Conservation (phyloP, 1,140 invertebrate species). For the Telenomus remus region DNA sequence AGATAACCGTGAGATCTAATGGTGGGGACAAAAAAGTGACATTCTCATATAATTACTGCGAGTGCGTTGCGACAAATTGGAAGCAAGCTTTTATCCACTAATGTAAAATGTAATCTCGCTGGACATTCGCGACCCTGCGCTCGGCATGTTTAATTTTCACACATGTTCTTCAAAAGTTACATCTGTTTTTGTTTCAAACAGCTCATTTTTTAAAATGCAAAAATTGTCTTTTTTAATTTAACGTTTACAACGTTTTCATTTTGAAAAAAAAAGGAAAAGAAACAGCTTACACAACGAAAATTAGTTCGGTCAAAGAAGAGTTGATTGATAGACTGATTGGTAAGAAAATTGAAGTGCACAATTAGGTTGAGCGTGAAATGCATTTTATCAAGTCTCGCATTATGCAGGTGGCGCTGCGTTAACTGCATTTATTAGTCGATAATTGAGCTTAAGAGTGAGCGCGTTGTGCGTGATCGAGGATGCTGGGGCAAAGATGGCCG, state of each 20-base stretch:
- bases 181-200: too few species aligned
- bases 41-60: slow-evolving; percentile 40
- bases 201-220: too few species aligned
- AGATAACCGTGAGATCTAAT: too few species aligned
- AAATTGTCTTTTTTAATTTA: too few species aligned
- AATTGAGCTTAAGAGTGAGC: slow-evolving; percentile 17
- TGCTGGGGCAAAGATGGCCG: slow-evolving; percentile 20
- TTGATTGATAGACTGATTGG: too few species aligned
- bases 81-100: slow-evolving; percentile 51
- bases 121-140: too few species aligned
- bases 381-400: slow-evolving; percentile 31
- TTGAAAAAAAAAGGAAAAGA: too few species aligned
- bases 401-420: slow-evolving; percentile 46
- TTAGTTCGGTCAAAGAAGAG: too few species aligned
- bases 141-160: too few species aligned
- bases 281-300: too few species aligned
- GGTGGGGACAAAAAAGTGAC: slow-evolving; percentile 10
- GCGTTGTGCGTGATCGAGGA: slow-evolving; percentile 23
- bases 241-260: too few species aligned
- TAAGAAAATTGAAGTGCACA: not conserved
- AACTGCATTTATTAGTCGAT: slow-evolving; percentile 44
- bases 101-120: slow-evolving; percentile 53
- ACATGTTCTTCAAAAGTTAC: too few species aligned
- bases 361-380: slow-evolving; percentile 35
- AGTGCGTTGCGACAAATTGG: slow-evolving; percentile 53